Evolutionary conservation across 2,113 vertebrate genomes (phyloP), one percentile per base, ranked within the genome.

Genomic region (Pygoscelis adeliae): DNA sequence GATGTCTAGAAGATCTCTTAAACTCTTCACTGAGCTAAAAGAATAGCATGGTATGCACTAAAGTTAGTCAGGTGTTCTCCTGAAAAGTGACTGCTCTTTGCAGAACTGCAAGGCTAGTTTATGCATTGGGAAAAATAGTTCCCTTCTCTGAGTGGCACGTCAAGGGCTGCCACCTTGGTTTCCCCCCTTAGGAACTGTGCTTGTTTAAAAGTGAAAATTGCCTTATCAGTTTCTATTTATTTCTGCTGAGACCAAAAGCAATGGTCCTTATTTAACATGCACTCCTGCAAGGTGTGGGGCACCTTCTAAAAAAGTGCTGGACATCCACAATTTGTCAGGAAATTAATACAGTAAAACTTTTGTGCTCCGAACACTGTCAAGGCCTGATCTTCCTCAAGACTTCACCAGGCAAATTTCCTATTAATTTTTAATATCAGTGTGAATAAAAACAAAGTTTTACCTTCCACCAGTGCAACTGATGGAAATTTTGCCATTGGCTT

Each of bases 21-120:
- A 86, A 86, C 67, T 84, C 38, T 94, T 94, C 90, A 90, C 36
- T 62, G 49, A 91, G 34, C 66, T 81, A 83, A 87, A 95, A 83
- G 79, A 93, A 97, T 62, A 93, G 81, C 70, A 85, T 53, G 14
- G 18, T 61, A 49, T 78, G 85, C 76, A 78, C 23, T 93, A 86
- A 91, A 93, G 79, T 94, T 76, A 93, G 55, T 46, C 47, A 85
- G n/a, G 32, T 78, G 56, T 66, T 81, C 22, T 83, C 30, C 44
- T 94, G 82, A 55, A 95, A 96, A 86, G 38, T 73, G 38, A 27
- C 62, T 77, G 13, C 22, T 72, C 46, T 80, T 87, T 63, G 42
- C 40, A 83, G 67, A 93, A 58, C 32, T 3, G 10, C 62, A 74
- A 87, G n/a, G 52, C 44, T 67, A 34, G 34, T 74, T 80, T 72